phyloP scores from a whole-genome alignment of 2,113 vertebrate genomes.

The Microtus montanus region DNA sequence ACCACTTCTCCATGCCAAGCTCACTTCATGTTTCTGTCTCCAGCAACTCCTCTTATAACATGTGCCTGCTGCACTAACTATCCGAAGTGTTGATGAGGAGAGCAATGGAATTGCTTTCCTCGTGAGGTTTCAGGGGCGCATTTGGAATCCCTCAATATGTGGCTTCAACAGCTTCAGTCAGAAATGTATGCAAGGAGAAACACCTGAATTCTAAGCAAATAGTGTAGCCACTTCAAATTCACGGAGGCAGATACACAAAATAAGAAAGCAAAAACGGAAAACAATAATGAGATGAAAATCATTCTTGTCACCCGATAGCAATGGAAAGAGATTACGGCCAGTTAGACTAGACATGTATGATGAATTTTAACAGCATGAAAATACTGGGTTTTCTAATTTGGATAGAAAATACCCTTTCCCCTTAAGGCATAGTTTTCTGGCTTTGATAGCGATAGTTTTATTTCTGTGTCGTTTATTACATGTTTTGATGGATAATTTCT shows the following conservation, averaged over 20 bases:
- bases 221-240: conserved; percentile 70
- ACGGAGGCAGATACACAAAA: conserved; percentile 40
- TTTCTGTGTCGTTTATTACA: conserved; percentile 21
- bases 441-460: conserved; percentile 10
- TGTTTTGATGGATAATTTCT: conserved; percentile 38
- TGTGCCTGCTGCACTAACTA: conserved; percentile 74
- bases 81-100: conserved; percentile 77
- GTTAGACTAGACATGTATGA: not conserved
- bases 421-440: not conserved
- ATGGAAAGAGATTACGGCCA: not conserved
- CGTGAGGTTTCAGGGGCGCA: conserved; percentile 69
- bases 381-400: conserved; percentile 4
- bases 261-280: conserved; percentile 39
- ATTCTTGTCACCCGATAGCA: not conserved
- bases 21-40: conserved; percentile 76
- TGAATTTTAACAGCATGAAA: conserved; percentile 11
- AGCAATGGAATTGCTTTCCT: conserved; percentile 70
- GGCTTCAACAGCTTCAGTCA: conserved; percentile 67
- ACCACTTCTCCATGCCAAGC: conserved; percentile 76
- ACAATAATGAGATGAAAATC: not conserved
- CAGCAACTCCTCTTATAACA: conserved; percentile 76
- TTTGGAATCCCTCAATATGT: conserved; percentile 75
- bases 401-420: not conserved
- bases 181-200: conserved; percentile 75
- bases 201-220: conserved; percentile 76